phyloP scores from a whole-genome alignment of 1,140 invertebrate genomes.

The Drosophila navojoa region DNA sequence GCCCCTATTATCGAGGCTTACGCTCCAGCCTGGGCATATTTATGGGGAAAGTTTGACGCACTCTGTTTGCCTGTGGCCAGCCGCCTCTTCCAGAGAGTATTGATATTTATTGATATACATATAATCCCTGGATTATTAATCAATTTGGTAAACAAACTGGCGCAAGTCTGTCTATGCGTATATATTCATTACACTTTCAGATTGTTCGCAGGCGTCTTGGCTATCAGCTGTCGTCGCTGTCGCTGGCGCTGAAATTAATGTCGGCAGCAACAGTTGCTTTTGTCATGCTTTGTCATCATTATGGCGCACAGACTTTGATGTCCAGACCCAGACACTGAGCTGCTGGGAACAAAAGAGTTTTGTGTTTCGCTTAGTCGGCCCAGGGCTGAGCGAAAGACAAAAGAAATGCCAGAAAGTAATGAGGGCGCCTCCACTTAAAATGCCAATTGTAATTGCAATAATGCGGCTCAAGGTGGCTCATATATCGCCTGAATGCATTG shows the following conservation, averaged over 20 bases:
- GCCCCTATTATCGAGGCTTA: slow-evolving; percentile 67
- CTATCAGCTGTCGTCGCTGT: slow-evolving; percentile 9
- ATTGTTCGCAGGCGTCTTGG: slow-evolving; percentile 8
- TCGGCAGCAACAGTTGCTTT: slow-evolving; percentile 17
- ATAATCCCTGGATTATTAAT: slow-evolving; percentile 49
- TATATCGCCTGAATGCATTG: slow-evolving; percentile 61
- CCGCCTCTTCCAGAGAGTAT: slow-evolving; percentile 18
- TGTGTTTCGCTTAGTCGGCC: slow-evolving; percentile 36
- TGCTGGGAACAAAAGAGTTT: slow-evolving; percentile 12
- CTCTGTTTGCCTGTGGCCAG: slow-evolving; percentile 4
- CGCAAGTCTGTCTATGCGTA: neutral
- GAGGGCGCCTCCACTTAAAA: slow-evolving; percentile 28
- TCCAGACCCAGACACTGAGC: slow-evolving; percentile 7
- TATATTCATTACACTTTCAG: slow-evolving; percentile 10
- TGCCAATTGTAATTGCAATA: slow-evolving; percentile 65
- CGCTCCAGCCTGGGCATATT: slow-evolving; percentile 46
- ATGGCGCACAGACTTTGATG: slow-evolving; percentile 16
- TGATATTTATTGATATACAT: slow-evolving; percentile 48
- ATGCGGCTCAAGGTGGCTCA: slow-evolving; percentile 42
- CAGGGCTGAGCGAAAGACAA: slow-evolving; percentile 44
- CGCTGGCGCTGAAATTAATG: slow-evolving; percentile 29
- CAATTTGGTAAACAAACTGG: slow-evolving; percentile 50
- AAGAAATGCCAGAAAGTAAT: slow-evolving; percentile 51
- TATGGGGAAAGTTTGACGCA: slow-evolving; percentile 62
- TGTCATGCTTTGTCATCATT: slow-evolving; percentile 23